Evolutionary conservation across 2,888 invertebrate genomes (phyloP).

Genomic region (Orthosia cruda): DNA sequence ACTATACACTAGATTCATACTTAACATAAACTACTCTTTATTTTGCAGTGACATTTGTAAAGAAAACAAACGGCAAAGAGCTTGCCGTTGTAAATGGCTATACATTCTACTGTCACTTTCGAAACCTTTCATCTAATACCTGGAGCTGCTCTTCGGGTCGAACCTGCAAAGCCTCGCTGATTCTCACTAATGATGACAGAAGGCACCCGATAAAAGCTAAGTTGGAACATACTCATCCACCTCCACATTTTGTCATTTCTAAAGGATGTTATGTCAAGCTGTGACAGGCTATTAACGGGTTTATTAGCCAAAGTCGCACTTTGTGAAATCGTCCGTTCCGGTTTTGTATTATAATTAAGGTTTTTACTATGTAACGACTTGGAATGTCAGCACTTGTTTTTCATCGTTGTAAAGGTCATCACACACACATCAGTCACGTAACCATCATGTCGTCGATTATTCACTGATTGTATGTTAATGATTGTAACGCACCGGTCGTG

Average conservation of each 20-base stretch:
- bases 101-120: conserved; percentile 68
- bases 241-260: conserved; percentile 17
- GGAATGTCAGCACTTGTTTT: too few species aligned
- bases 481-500: too few species aligned
- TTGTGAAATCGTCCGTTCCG: too few species aligned
- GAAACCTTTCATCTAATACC: conserved; percentile 38
- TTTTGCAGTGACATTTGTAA: conserved; percentile 53
- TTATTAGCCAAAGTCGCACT: too few species aligned
- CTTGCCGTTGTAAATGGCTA: conserved; percentile 70
- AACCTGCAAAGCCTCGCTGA: conserved; percentile 67
- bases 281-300: too few species aligned
- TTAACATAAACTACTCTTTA: not conserved
- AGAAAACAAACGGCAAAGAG: conserved; percentile 64
- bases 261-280: conserved; percentile 16
- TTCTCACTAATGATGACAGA: conserved; percentile 29
- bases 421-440: too few species aligned
- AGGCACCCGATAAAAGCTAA: conserved; percentile 19
- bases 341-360: too few species aligned
- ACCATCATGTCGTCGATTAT: too few species aligned
- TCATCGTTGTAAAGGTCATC: too few species aligned
- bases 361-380: too few species aligned
- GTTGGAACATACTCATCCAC: conserved; percentile 17
- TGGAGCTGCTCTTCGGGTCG: conserved; percentile 73
- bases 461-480: too few species aligned
- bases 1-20: too few species aligned